Percentiles rank a stretch among this genome's conserved stretches.
phyloP scores from a whole-genome alignment of 2,888 invertebrate species.

The Cantharis lateralis region DNA sequence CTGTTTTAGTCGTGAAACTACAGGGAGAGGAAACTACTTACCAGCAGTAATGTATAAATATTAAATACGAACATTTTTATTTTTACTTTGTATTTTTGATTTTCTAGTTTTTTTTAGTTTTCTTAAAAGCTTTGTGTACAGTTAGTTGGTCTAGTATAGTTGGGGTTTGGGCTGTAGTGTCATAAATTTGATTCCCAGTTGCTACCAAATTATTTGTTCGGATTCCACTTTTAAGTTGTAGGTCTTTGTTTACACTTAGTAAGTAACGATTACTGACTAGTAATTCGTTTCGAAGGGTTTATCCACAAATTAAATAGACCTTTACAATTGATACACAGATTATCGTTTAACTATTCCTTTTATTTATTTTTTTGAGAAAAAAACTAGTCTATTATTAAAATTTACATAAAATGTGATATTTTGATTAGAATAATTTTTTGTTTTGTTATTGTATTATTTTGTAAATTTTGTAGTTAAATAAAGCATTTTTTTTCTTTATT shows the following conservation, averaged over 20 bases:
- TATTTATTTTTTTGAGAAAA: not conserved
- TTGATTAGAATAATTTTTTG: not conserved
- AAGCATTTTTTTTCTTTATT: conserved; percentile 15
- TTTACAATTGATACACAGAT: no score
- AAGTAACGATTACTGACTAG: no score
- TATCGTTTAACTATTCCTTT: not conserved
- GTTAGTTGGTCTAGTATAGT: no score
- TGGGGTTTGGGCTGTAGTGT: no score
- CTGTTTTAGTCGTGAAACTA: not conserved
- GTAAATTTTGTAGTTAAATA: conserved; percentile 26
- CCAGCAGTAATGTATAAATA: not conserved
- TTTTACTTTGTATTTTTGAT: not conserved
- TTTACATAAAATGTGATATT: not conserved
- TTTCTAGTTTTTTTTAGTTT: not conserved
- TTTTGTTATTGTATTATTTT: conserved; percentile 15
- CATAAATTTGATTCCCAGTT: no score
- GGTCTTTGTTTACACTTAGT: no score
- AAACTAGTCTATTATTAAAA: not conserved
- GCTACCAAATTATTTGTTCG: no score
- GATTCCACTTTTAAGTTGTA: no score
- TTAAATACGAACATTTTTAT: no score
- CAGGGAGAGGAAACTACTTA: not conserved
- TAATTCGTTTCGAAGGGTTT: no score
- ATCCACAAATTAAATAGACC: no score
- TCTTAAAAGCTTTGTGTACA: not conserved